Evolutionary conservation across 23 tunicate genomes (phyloP).

Genomic region (Styela clava): DNA sequence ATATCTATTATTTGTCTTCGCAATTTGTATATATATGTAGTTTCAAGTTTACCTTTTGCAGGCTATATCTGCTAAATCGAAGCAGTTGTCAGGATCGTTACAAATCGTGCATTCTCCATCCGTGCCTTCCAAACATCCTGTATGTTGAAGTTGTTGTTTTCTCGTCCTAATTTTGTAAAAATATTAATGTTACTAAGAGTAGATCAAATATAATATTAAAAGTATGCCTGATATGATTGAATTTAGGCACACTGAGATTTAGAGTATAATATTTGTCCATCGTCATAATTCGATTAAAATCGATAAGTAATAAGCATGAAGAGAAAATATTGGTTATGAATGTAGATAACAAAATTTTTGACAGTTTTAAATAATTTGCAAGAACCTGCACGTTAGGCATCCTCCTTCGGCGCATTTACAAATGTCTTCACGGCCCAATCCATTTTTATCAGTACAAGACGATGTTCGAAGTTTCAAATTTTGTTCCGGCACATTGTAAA

Average conservation of each 20-base stretch:
- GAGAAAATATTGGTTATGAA: too few species aligned
- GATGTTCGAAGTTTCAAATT: constrained; percentile 38
- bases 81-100: constrained; percentile 3
- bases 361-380: too few species aligned
- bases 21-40: too few species aligned
- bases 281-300: too few species aligned
- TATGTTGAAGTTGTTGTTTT: constrained; percentile 1
- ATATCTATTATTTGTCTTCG: too few species aligned
- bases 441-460: constrained; percentile 32
- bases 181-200: too few species aligned
- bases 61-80: constrained; percentile 12
- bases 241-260: too few species aligned
- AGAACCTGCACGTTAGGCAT: constrained; percentile 67
- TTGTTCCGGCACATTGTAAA: constrained; percentile 47
- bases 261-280: too few species aligned
- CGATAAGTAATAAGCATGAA: too few species aligned
- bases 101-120: constrained; percentile 11
- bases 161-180: constrained; percentile 12
- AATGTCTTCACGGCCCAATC: constrained; percentile 2
- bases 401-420: constrained; percentile 83
- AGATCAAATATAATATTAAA: too few species aligned
- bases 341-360: too few species aligned
- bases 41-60: constrained; percentile 10
- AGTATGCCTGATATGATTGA: too few species aligned
- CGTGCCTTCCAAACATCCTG: constrained; percentile 10